A percentile compares a stretch with the other conserved stretches of the same genome.
phyloP scores from a whole-genome alignment of 2,113 vertebrate genomes.

The Candoia aspera region DNA sequence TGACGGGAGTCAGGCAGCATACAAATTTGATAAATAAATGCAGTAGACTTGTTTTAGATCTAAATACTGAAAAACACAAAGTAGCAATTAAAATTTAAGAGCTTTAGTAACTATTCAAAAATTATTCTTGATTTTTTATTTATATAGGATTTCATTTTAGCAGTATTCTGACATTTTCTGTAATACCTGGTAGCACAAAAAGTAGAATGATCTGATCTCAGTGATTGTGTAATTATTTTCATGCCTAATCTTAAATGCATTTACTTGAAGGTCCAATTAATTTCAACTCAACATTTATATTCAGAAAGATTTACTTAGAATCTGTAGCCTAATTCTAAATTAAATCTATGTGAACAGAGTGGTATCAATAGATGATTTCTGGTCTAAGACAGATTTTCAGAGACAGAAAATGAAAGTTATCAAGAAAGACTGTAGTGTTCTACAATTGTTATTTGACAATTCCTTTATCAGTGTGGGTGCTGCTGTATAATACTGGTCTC shows the following conservation, averaged over 20 bases:
- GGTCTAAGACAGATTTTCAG: not conserved
- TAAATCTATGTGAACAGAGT: not conserved
- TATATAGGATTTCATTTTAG: not conserved
- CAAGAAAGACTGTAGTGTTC: not conserved
- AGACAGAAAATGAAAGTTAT: not conserved
- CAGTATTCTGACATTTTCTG: not conserved
- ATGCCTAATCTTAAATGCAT: not conserved
- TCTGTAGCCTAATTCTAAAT: not conserved
- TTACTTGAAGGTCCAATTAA: not conserved
- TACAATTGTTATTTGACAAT: not conserved
- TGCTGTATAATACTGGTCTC: no score
- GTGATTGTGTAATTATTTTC: not conserved
- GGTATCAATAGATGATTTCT: no score
- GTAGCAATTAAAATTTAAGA: not conserved
- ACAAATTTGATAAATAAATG: not conserved
- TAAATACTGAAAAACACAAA: not conserved
- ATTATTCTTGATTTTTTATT: not conserved
- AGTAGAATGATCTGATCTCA: not conserved
- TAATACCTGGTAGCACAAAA: not conserved
- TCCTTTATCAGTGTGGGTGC: not conserved
- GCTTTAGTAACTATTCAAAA: not conserved
- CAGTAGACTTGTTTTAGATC: not conserved
- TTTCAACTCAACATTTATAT: not conserved
- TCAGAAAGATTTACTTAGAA: not conserved
- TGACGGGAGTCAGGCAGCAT: not conserved